Conservation (phyloP, 2,113 vertebrate species). For the Ameiurus melas region DNA sequence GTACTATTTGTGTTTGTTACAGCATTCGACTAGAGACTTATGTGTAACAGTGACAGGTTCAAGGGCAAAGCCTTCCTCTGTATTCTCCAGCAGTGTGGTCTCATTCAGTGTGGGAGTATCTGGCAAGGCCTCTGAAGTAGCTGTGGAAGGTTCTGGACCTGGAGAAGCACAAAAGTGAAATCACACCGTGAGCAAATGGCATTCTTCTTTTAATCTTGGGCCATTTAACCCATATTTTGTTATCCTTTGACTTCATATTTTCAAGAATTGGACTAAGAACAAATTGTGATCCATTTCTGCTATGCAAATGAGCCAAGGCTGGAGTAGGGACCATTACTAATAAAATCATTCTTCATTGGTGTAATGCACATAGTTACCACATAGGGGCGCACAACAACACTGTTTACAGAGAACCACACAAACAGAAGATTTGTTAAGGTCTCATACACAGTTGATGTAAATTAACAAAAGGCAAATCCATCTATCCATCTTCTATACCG, state of each 20-base stretch:
- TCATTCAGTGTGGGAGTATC: slow-evolving; percentile 39
- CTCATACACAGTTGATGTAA: background rate
- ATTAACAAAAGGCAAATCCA: too few species aligned
- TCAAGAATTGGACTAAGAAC: background rate
- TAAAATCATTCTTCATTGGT: background rate
- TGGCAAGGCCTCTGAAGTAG: background rate
- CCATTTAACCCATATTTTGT: background rate
- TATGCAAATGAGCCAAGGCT: background rate
- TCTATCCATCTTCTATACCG: too few species aligned
- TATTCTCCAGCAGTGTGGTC: slow-evolving; percentile 58
- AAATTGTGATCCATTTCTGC: background rate
- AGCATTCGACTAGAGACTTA: slow-evolving; percentile 50
- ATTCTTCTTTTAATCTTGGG: background rate
- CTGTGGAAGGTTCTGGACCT: slow-evolving; percentile 2
- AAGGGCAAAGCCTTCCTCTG: slow-evolving; percentile 66
- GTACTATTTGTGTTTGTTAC: background rate
- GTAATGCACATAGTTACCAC: background rate
- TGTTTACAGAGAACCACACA: background rate
- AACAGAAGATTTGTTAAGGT: background rate
- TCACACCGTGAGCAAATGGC: background rate
- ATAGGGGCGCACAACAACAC: background rate
- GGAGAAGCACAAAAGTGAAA: slow-evolving; percentile 8
- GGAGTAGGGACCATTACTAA: background rate
- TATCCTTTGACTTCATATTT: background rate
- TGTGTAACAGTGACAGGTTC: slow-evolving; percentile 66